These are phyloP conservation scores for Drosophila guanche DNA, from an alignment of 1,140 invertebrate genomes.

Conservation along the genomic window DNA sequence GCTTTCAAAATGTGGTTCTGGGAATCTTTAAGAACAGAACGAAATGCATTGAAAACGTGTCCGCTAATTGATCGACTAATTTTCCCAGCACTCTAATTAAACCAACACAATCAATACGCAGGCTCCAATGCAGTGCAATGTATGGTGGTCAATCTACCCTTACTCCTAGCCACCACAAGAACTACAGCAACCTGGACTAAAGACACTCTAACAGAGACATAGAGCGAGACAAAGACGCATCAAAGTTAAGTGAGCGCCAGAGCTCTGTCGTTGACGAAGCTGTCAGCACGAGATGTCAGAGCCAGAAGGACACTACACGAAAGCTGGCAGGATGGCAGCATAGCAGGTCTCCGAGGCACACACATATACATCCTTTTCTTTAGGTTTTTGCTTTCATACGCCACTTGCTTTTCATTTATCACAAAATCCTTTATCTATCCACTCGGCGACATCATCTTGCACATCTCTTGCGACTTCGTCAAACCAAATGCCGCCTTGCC, in stretches of 20 bases:
- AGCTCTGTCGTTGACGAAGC: constrained; percentile 55
- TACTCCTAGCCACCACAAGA: constrained; percentile 2
- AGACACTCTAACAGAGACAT: too few relatives aligned
- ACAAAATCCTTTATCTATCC: constrained; percentile 79
- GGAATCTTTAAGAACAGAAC: too few relatives aligned
- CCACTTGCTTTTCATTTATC: constrained; percentile 81
- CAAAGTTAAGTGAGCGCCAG: constrained; percentile 35
- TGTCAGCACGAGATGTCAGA: constrained; percentile 50
- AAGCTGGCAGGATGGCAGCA: constrained; percentile 1
- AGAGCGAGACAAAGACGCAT: constrained; percentile 16
- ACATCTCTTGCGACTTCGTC: constrained; percentile 63
- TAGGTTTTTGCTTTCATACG: constrained; percentile 72
- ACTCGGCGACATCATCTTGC: constrained; percentile 69
- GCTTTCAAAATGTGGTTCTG: too few relatives aligned
- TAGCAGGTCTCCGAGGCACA: constrained; percentile 27
- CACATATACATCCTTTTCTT: constrained; percentile 55
- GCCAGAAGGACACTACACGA: constrained; percentile 28
- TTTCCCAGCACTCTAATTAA: constrained; percentile 28
- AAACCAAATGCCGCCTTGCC: constrained; percentile 60
- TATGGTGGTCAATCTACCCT: too few relatives aligned
- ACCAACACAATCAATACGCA: neutral
- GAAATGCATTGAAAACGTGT: too few relatives aligned
- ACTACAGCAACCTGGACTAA: constrained; percentile 25
- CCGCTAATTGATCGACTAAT: neutral
- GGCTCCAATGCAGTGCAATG: too few relatives aligned